These are phyloP conservation scores for Anthonomus grandis DNA, from an alignment of 1,140 invertebrate species.

Conservation along the genomic window DNA sequence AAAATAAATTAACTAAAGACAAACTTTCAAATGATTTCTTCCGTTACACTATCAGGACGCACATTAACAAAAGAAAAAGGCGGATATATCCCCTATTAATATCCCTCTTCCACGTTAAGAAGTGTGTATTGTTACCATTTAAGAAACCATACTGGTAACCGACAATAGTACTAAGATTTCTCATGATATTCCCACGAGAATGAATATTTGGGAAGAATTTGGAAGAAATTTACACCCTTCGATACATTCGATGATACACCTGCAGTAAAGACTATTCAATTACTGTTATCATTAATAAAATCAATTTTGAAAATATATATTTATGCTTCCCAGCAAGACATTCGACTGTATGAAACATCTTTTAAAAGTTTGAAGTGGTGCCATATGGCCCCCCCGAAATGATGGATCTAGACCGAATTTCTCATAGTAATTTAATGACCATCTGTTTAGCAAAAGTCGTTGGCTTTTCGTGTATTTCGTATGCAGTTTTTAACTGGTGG, in stretches of 20 bases:
- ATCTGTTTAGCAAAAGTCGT: background rate
- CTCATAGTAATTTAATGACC: background rate
- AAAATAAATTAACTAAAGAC: too few species aligned
- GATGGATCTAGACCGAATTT: background rate
- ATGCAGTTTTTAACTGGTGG: background rate
- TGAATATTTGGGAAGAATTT: too few species aligned
- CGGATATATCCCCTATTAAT: background rate
- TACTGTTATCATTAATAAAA: too few species aligned
- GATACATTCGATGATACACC: too few species aligned
- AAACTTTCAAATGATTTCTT: too few species aligned
- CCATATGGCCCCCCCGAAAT: background rate
- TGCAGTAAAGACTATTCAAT: too few species aligned
- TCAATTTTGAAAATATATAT: too few species aligned
- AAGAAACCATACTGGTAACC: slow-evolving; percentile 4
- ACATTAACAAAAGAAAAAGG: slow-evolving; percentile 1
- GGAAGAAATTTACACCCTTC: too few species aligned
- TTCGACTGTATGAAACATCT: too few species aligned
- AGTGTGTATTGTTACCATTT: background rate
- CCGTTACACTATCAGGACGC: too few species aligned
- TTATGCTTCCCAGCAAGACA: too few species aligned
- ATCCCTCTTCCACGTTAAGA: background rate
- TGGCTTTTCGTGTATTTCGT: background rate
- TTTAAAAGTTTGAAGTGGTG: background rate
- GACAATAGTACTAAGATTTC: too few species aligned
- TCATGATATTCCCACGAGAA: slow-evolving; percentile 2